Conservation (phyloP, 35 echinoderm and acorn worm genomes). For the Chiridota heheva region DNA sequence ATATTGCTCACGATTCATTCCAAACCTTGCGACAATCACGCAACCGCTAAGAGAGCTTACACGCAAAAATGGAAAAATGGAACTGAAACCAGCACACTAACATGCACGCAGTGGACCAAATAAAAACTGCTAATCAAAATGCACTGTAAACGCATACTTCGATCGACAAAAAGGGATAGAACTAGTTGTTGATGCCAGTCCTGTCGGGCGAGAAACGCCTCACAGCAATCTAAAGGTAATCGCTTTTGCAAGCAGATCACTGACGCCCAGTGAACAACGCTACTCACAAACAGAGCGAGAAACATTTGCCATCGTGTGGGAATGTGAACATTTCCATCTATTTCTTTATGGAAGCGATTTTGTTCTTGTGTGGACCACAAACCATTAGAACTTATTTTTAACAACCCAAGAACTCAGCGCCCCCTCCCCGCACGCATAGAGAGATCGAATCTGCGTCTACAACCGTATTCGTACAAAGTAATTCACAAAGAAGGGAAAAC, state of each 20-base stretch:
- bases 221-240: too few species aligned
- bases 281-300: slow-evolving; percentile 60
- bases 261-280: slow-evolving; percentile 55
- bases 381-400: slow-evolving; percentile 55
- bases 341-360: slow-evolving; percentile 55
- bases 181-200: slow-evolving; percentile 68
- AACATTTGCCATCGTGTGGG: slow-evolving; percentile 63
- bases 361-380: slow-evolving; percentile 60
- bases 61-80: slow-evolving; percentile 47
- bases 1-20: slow-evolving; percentile 59
- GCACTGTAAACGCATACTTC: slow-evolving; percentile 58
- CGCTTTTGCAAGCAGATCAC: slow-evolving; percentile 44
- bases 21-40: slow-evolving; percentile 37
- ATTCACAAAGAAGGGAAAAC: background rate
- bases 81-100: slow-evolving; percentile 31
- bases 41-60: slow-evolving; percentile 36
- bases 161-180: slow-evolving; percentile 46
- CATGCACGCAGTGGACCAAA: background rate
- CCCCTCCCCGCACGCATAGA: slow-evolving; percentile 26
- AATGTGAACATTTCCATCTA: slow-evolving; percentile 35
- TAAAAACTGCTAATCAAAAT: slow-evolving; percentile 46
- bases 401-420: slow-evolving; percentile 22
- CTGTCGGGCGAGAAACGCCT: slow-evolving; percentile 50
- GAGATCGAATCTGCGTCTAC: slow-evolving; percentile 23
- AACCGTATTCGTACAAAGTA: background rate